A percentile compares a stretch with the other conserved stretches of the same genome.
phyloP scores from a whole-genome alignment of 2,113 vertebrate genomes.

The Ptyas mucosa region DNA sequence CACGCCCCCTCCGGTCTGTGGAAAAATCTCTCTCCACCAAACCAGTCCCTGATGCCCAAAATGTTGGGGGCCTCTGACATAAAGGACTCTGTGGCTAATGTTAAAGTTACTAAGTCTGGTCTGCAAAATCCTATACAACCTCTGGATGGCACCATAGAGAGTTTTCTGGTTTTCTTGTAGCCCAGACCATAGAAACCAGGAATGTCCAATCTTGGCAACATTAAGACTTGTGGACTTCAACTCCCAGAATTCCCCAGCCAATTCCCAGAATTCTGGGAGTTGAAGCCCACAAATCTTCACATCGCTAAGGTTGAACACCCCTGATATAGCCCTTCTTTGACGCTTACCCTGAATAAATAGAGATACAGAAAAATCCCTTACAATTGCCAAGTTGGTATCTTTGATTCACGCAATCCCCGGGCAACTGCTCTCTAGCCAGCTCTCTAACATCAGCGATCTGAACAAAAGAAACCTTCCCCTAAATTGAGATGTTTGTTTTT shows the following conservation, averaged over 20 bases:
- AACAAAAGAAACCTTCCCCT: not conserved
- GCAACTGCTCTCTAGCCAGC: not conserved
- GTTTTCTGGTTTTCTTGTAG: not conserved
- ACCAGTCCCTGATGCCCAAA: no score
- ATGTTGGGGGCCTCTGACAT: not conserved
- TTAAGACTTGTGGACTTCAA: not conserved
- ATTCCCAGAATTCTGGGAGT: not conserved
- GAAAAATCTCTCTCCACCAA: no score
- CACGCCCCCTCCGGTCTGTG: no score
- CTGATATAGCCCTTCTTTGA: not conserved
- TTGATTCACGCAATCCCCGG: not conserved
- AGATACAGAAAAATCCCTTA: not conserved
- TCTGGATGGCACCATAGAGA: not conserved
- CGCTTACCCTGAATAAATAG: not conserved
- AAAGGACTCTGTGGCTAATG: not conserved
- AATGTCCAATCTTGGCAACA: not conserved
- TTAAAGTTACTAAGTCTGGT: not conserved
- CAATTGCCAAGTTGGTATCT: not conserved
- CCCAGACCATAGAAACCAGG: not conserved
- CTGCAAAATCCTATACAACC: not conserved
- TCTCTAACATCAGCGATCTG: not conserved
- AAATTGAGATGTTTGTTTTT: conserved; percentile 29
- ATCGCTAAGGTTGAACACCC: not conserved
- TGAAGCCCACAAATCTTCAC: not conserved
- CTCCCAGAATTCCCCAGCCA: not conserved